Base-by-base conservation (phyloP, 2,113 vertebrate genomes). In the Chauna torquata region DNA sequence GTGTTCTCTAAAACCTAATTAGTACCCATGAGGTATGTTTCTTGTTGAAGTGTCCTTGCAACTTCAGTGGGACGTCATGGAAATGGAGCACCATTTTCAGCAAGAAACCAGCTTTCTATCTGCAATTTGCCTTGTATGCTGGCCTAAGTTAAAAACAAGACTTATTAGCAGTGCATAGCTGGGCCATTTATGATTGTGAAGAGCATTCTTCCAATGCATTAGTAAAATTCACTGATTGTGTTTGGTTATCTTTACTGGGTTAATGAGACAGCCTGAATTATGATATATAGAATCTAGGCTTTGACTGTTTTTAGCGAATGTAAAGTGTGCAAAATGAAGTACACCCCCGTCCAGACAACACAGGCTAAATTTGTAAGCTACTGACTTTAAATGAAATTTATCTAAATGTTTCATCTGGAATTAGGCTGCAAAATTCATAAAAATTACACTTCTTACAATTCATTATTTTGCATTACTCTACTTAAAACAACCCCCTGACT, bases 131-230 rank as follows among this genome's bases (percentile, higher is more conserved):
- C 40, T 88, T 62, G 27, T 54, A 27, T 66, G 61, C 72, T 83
- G 74, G 59, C 40, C 16, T 8, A 49, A 78, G 42, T 86, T 94
- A 81, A 95, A 94, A 87, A 74, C 77, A 94, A 95, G 24, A 68
- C 65, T 55, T 70, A n/a, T 7, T 91, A 78, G 57, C 24, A 84
- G 24, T 66, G 65, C 36, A 45, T 75, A 81, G 55, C 28, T 81
- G 82, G 76, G 86, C 55, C 14, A 38, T 72, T 87, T 65, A 34
- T 72, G 54, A 76, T 10, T 24, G 36, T 61, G 86, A 68, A 86
- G 58, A 45, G 62, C 30, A 47, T 68, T 85, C 57, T 90, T 70
- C 57, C 0, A 2, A 8, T 34, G 32, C 42, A 50, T 83, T 70
- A 81, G 17, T 76, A 64, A 82, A 86, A 78, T 78, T n/a, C 9